These are phyloP conservation scores for Pseudomyrmex cubaensis DNA, from an alignment of 1,140 invertebrate genomes.

Conservation along the genomic window DNA sequence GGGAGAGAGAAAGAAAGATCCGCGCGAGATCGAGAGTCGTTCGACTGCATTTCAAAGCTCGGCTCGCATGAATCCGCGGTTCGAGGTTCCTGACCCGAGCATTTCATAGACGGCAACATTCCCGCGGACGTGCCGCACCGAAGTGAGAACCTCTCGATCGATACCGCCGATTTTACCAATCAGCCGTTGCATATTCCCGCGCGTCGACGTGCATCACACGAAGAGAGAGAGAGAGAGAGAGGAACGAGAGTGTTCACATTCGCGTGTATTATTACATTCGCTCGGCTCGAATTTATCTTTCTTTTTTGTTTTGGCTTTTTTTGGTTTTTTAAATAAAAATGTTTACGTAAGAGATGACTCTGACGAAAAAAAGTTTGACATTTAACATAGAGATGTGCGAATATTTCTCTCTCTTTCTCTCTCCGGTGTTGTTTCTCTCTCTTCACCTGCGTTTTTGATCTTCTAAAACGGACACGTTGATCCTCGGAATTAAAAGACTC, in stretches of 20 bases:
- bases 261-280: background rate
- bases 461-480: slow-evolving; percentile 67
- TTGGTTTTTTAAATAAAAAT: background rate
- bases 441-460: slow-evolving; percentile 34
- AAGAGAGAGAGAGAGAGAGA: too few species aligned
- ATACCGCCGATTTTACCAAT: slow-evolving; percentile 51
- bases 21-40: slow-evolving; percentile 68
- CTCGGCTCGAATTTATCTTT: background rate
- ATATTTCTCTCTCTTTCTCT: background rate
- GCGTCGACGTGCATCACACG: background rate
- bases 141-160: slow-evolving; percentile 53
- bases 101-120: slow-evolving; percentile 31
- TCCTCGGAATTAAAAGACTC: slow-evolving; percentile 67
- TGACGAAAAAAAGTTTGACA: background rate
- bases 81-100: slow-evolving; percentile 53
- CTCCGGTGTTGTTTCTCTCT: slow-evolving; percentile 33
- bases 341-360: too few species aligned
- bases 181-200: background rate
- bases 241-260: slow-evolving; percentile 13
- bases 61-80: slow-evolving; percentile 22
- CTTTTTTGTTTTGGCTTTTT: background rate
- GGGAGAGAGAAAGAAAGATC: slow-evolving; percentile 36
- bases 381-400: background rate
- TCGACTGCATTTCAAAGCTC: slow-evolving; percentile 63
- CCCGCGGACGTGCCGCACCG: slow-evolving; percentile 25